phyloP scores from a whole-genome alignment of 1,140 invertebrate genomes.

The Drosophila ambigua region DNA sequence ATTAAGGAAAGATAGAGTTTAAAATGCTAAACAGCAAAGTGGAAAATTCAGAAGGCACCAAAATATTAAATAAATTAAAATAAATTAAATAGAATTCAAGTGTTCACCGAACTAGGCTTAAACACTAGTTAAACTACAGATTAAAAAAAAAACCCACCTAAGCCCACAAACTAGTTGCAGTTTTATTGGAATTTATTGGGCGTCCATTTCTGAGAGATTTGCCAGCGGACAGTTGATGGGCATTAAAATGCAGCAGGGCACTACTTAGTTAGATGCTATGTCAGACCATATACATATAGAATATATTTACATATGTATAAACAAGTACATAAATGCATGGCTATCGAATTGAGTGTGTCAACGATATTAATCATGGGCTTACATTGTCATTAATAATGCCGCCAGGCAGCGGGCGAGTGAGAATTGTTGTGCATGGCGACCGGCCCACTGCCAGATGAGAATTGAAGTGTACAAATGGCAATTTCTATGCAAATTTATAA shows the following conservation, averaged over 20 bases:
- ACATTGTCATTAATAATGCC: slow-evolving; percentile 79
- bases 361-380: slow-evolving; percentile 77
- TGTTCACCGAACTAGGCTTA: too few relatives aligned
- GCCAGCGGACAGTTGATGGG: slow-evolving; percentile 32
- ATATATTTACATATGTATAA: slow-evolving; percentile 8
- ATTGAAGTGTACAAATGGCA: slow-evolving; percentile 78
- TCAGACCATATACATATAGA: slow-evolving; percentile 17
- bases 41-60: too few relatives aligned
- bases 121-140: too few relatives aligned
- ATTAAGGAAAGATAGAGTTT: too few relatives aligned
- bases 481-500: slow-evolving; percentile 83
- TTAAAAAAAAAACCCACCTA: too few relatives aligned
- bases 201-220: slow-evolving; percentile 21
- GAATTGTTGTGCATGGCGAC: slow-evolving; percentile 23
- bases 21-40: too few relatives aligned
- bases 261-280: slow-evolving; percentile 34
- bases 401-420: slow-evolving; percentile 49
- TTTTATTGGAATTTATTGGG: slow-evolving; percentile 16
- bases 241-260: slow-evolving; percentile 39
- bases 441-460: slow-evolving; percentile 14
- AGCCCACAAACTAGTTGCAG: too few relatives aligned
- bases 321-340: slow-evolving; percentile 55
- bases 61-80: too few relatives aligned
- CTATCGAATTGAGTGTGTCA: slow-evolving; percentile 62
- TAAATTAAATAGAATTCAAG: too few relatives aligned